These are phyloP conservation scores for Clanis bilineata DNA, from an alignment of 2,888 invertebrate species.

Conservation along the genomic window DNA sequence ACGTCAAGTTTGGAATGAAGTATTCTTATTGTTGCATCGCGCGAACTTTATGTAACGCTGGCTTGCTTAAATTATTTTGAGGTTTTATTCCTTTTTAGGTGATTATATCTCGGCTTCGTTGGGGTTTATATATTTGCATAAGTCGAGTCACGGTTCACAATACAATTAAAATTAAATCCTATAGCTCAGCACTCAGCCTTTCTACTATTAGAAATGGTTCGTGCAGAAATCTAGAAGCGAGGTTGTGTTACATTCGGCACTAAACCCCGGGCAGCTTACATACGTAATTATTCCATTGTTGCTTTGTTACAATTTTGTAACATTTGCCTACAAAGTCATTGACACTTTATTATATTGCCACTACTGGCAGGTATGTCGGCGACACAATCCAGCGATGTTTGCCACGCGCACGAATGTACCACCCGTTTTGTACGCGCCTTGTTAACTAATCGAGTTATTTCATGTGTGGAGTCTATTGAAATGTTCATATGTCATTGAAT, in stretches of 20 bases:
- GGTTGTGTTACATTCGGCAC: neutral
- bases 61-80: slow-evolving; percentile 69
- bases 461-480: slow-evolving; percentile 15
- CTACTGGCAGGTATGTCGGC: slow-evolving; percentile 28
- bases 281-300: slow-evolving; percentile 13
- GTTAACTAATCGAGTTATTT: slow-evolving; percentile 42
- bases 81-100: slow-evolving; percentile 45
- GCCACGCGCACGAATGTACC: slow-evolving; percentile 43
- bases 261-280: neutral
- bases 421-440: slow-evolving; percentile 45
- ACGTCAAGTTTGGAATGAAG: slow-evolving; percentile 77
- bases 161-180: slow-evolving; percentile 9
- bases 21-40: slow-evolving; percentile 70
- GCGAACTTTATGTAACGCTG: slow-evolving; percentile 67
- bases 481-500: slow-evolving; percentile 3
- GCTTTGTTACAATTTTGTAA: neutral
- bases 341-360: slow-evolving; percentile 12
- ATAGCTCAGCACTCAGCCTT: neutral
- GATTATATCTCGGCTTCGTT: slow-evolving; percentile 6
- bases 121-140: slow-evolving; percentile 22
- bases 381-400: slow-evolving; percentile 34
- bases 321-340: slow-evolving; percentile 2
- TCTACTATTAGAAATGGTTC: neutral
- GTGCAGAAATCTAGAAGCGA: neutral
- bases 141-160: slow-evolving; percentile 26